These are phyloP conservation scores for Drepana arcuata DNA, from an alignment of 1,140 invertebrate species.

Conservation along the genomic window DNA sequence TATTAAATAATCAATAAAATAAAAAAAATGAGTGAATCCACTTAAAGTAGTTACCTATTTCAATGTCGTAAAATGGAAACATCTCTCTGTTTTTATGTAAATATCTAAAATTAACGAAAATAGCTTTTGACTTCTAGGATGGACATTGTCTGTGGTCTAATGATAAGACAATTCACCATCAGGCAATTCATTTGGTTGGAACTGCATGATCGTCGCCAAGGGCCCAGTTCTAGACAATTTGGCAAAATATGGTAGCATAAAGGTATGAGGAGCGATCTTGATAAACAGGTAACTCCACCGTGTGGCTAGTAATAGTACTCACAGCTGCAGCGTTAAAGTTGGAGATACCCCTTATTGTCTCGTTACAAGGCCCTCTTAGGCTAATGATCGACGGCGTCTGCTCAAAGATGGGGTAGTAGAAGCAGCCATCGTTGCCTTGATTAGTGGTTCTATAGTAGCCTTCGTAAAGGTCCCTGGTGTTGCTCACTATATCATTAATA, in stretches of 20 bases:
- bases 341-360: slow-evolving; percentile 28
- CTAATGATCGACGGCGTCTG: slow-evolving; percentile 19
- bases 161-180: too few species aligned
- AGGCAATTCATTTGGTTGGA: too few species aligned
- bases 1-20: slow-evolving; percentile 2
- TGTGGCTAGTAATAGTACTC: slow-evolving; percentile 11
- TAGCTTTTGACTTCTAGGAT: neutral
- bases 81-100: neutral
- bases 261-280: neutral
- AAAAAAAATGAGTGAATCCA: neutral
- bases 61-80: neutral
- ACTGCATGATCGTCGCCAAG: too few species aligned
- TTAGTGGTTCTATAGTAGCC: slow-evolving; percentile 37
- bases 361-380: slow-evolving; percentile 37
- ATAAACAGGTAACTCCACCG: neutral
- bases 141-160: too few species aligned
- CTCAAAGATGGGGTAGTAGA: slow-evolving; percentile 47
- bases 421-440: slow-evolving; percentile 38
- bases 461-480: slow-evolving; percentile 31
- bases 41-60: neutral
- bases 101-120: too few species aligned
- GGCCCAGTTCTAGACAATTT: too few species aligned
- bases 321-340: slow-evolving; percentile 38
- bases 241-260: neutral
- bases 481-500: slow-evolving; percentile 28